phyloP scores from a whole-genome alignment of 2,797 vertebrate genomes.

The Cercopithecus diana region DNA sequence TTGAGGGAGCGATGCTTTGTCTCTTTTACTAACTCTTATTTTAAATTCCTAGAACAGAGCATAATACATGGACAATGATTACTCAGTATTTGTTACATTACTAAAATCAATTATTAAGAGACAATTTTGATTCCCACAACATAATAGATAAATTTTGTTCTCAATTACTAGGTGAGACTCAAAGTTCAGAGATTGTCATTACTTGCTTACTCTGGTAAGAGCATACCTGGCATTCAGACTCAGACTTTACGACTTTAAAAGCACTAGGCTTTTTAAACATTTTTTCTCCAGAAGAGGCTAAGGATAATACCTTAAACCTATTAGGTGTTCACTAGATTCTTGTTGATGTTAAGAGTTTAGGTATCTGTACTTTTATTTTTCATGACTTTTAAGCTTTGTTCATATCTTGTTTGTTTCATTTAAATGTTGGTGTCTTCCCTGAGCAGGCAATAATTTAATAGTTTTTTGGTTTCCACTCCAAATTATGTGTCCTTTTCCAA shows the following conservation, averaged over 20 bases:
- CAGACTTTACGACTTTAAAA: not conserved
- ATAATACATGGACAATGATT: not conserved
- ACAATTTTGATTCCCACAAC: not conserved
- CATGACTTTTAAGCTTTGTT: not conserved
- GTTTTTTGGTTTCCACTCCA: not conserved
- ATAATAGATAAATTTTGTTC: not conserved
- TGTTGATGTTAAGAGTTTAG: not conserved
- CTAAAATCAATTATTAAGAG: not conserved
- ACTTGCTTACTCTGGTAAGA: not conserved
- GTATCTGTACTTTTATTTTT: not conserved
- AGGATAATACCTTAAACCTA: not conserved
- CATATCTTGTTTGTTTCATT: not conserved
- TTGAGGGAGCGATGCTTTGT: not conserved
- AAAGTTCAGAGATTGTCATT: not conserved
- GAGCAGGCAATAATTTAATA: not conserved
- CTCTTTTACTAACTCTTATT: not conserved
- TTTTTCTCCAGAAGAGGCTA: not conserved
- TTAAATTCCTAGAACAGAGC: not conserved
- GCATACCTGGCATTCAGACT: accelerated
- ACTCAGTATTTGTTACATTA: not conserved
- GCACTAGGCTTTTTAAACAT: accelerated
- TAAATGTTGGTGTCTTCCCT: not conserved
- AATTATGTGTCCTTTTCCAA: not conserved
- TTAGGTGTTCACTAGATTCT: not conserved
- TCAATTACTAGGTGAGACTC: not conserved